Evolutionary conservation across 2,888 invertebrate species (phyloP), one percentile per base, ranked within the genome.

Genomic region (Acleris holmiana): DNA sequence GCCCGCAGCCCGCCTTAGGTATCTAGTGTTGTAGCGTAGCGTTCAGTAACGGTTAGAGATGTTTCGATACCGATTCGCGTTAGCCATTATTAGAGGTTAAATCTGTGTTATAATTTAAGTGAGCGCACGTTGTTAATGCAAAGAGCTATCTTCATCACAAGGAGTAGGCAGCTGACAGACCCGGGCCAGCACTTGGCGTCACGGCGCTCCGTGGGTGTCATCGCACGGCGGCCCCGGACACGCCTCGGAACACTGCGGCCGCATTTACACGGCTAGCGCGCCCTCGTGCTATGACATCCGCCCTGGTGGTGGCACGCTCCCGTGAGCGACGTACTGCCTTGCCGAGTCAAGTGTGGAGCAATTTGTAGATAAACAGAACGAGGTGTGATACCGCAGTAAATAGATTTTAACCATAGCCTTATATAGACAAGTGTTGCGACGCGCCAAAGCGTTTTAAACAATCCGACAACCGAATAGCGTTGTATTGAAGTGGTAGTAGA

Each of bases 41-140:
- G 76, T 79, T 79, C 72, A 81, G 76, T 87, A 84, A 72, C 71
- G 64, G 79, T 76, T 83, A 85, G 80, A 76, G 74, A 77, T 73
- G 78, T 80, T 76, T 78, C 74, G 69, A 73, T 78, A 76, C 73
- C 69, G 73, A 74, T 47, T 73, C 73, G 74, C 77, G 76, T 81
- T 82, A 84, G 85, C 88, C 84, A 83, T 87, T 82, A 75, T 70
- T 85, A 85, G 85, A 84, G 78, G 82, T 83, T 83, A 80, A 75
- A 79, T 78, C 77, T 79, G 82, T 85, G 81, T 82, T 85, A 79
- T 83, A 76, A 77, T 76, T 79, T 80, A 83, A 79, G 77, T 73
- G 73, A 75, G 78, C 73, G 77, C 68, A 65, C 66, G 66, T 66
- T 72, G 61, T 54, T 66, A 51, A 51, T 73, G 73, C 72, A 66